These are phyloP conservation scores for Lepisosteus oculatus DNA, from an alignment of 2,113 vertebrate species.

Conservation along the genomic window DNA sequence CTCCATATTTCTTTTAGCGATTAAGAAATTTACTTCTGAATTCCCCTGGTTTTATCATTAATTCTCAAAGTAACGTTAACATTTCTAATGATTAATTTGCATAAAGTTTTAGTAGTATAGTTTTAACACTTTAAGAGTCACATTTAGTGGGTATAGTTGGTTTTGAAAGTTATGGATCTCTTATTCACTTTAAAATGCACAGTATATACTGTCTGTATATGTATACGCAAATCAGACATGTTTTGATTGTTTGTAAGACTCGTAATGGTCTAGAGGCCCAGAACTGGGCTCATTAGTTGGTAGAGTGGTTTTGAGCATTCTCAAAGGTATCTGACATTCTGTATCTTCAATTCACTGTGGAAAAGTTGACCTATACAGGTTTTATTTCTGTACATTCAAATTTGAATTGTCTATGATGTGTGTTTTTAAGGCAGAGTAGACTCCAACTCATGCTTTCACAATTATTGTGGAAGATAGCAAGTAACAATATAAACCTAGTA, in stretches of 20 bases:
- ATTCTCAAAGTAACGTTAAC: no score
- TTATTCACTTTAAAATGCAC: no score
- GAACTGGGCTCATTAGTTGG: conserved; percentile 64
- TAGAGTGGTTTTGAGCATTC: conserved; percentile 53
- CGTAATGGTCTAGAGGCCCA: conserved; percentile 46
- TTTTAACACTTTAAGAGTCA: no score
- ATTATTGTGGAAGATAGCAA: no score
- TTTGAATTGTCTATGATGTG: conserved; percentile 28
- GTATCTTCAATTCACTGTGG: conserved; percentile 47
- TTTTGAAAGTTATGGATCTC: no score
- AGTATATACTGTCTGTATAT: neutral
- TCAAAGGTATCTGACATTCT: conserved; percentile 50
- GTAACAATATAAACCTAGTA: no score
- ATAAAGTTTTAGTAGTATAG: no score
- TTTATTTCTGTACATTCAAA: conserved; percentile 43
- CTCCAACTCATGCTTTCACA: neutral
- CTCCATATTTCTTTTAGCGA: no score
- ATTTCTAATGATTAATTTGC: no score
- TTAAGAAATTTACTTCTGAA: no score
- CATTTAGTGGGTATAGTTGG: no score
- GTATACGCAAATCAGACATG: neutral
- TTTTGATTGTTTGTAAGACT: conserved; percentile 46
- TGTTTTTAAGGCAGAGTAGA: conserved; percentile 4
- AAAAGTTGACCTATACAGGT: conserved; percentile 64
- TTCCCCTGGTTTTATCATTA: no score